Base-by-base conservation (phyloP, 2,113 vertebrate genomes). In the Suncus etruscus region DNA sequence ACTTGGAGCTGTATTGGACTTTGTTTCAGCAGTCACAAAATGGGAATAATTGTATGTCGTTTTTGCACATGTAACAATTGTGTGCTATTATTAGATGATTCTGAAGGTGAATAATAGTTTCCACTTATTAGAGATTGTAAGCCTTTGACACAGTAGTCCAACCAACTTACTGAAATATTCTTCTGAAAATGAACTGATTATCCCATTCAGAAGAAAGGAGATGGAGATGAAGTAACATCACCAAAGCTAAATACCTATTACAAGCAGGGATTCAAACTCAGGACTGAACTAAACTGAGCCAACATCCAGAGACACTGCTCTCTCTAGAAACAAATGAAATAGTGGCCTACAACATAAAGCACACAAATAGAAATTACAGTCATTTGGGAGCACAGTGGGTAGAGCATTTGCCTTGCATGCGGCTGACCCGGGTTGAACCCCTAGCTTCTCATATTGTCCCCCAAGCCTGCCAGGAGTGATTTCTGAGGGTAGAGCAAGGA, bases 61-160 rank as follows among this genome's bases (percentile, higher is more conserved):
- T 61, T 18, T 61, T 61, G 58, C 18, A 61, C 18, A 61, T 61
- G 18, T 61, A 61, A 61, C 58, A 61, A 61, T 61, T 20, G 58
- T 20, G 22, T 22, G 58, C 7, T 61, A 61, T 61, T 54, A 66
- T 39, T 80, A 20, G 8, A 7, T n/a, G 70, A 82, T 85, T 85
- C 87, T 75, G 47, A 87, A 92, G 79, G 80, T 73, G 72, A 89
- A 73, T 32, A 78, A 31, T 84, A 83, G 12, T 51, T 48, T 25
- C 27, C 66, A 58, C 8, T 83, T 72, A 8, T 32, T 31, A 47
- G 32, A 16, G 8, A 6, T 20, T 61, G 16, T 61, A 61, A 61
- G 58, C 18, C 18, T 16, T 1, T 69, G 58, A 61, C 65, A 50
- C 27, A 54, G 45, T n/a, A 70, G 15, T 18, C 16, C 27, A 39